A percentile compares a stretch with the other conserved stretches of the same genome.
phyloP scores from a whole-genome alignment of 2,888 invertebrate species.

The Agrochola macilenta region DNA sequence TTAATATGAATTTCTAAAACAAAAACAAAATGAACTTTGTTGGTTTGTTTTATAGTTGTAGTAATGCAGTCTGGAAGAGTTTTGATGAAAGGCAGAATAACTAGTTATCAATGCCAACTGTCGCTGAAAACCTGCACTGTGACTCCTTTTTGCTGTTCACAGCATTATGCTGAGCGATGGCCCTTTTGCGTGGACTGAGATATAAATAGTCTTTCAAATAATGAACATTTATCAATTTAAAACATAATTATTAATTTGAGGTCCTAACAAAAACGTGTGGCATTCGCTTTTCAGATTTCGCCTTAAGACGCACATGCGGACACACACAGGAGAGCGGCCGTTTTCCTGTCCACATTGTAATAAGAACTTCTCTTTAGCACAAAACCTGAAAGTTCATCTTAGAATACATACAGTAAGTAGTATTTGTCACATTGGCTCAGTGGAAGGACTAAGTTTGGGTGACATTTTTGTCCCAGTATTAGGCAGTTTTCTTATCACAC shows the following conservation, averaged over 20 bases:
- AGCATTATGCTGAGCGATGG: neutral
- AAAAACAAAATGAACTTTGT: neutral
- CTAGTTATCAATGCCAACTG: neutral
- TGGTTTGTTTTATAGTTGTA: neutral
- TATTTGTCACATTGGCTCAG: neutral
- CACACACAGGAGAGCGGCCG: conserved; percentile 83
- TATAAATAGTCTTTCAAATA: neutral
- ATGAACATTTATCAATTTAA: neutral
- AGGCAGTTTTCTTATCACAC: no score
- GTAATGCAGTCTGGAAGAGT: neutral
- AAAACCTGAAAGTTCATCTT: conserved; percentile 86
- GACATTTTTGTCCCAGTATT: no score
- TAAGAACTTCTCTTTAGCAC: conserved; percentile 84
- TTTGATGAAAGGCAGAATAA: neutral
- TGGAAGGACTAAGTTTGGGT: no score
- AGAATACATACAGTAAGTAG: conserved; percentile 84
- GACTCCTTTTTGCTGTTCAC: neutral
- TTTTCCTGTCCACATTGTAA: conserved; percentile 83
- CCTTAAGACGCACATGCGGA: conserved; percentile 85
- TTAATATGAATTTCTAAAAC: neutral
- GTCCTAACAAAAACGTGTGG: neutral
- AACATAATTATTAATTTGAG: neutral
- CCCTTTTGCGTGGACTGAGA: neutral
- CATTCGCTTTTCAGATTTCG: conserved; percentile 78
- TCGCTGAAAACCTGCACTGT: neutral